These are phyloP conservation scores for Phainopepla nitens DNA, from an alignment of 2,113 vertebrate genomes.

Conservation along the genomic window DNA sequence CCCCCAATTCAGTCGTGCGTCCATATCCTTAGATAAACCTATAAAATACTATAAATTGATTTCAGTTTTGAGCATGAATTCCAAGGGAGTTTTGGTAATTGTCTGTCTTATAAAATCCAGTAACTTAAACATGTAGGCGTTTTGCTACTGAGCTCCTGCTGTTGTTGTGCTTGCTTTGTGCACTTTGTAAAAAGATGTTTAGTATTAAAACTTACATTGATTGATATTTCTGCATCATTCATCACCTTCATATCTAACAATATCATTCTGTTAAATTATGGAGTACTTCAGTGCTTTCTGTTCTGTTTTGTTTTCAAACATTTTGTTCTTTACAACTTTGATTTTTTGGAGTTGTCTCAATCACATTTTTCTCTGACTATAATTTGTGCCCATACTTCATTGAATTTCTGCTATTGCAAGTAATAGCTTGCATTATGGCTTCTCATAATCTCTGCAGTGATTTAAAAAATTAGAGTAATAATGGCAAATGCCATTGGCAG, in stretches of 20 bases:
- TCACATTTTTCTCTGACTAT: neutral
- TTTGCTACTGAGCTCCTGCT: neutral
- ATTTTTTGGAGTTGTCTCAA: neutral
- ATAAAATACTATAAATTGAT: neutral
- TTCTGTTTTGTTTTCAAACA: neutral
- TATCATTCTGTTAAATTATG: neutral
- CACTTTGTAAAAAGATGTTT: neutral
- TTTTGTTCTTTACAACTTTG: neutral
- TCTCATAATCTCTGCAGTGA: neutral
- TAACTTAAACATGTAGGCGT: neutral
- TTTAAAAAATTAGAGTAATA: constrained; percentile 20
- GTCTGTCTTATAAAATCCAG: neutral
- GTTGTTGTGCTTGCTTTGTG: neutral
- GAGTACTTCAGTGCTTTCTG: neutral
- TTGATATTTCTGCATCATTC: neutral
- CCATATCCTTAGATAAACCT: neutral
- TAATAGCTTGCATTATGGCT: neutral
- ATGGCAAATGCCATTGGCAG: neutral
- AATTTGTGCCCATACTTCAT: neutral
- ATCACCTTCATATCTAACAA: rapidly evolving
- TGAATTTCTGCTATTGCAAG: neutral
- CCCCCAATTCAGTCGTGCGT: neutral
- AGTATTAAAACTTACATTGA: neutral
- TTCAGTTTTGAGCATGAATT: neutral
- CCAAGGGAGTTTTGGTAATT: neutral